Evolutionary conservation across 2,113 vertebrate species (phyloP).

Genomic region (Xenopus tropicalis): UCB_Xtro_10.0 CM004444.2:31785501-31786000

Average conservation of each 20-base stretch:
- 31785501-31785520: too few relatives aligned
- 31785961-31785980: conserved; percentile 19
- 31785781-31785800: conserved; percentile 53
- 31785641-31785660: conserved; percentile 61
- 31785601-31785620: too few relatives aligned
- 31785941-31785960: conserved; percentile 47
- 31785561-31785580: too few relatives aligned
- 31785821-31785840: conserved; percentile 10
- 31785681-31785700: conserved; percentile 79
- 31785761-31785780: conserved; percentile 67
- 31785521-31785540: too few relatives aligned
- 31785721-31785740: conserved; percentile 91
- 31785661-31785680: conserved; percentile 67
- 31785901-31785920: conserved; percentile 12
- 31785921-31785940: conserved; percentile 30
- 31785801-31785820: conserved; percentile 25
- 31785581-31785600: too few relatives aligned
- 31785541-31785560: too few relatives aligned
- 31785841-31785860: conserved; percentile 20
- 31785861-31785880: conserved; percentile 14
- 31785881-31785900: conserved; percentile 41
- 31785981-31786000: neutral
- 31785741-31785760: conserved; percentile 81
- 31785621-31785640: conserved; percentile 80
- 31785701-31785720: conserved; percentile 80